Evolutionary conservation across 1,140 invertebrate genomes (phyloP), one percentile per base, ranked within the genome.

Genomic region (Prorops nasuta): DNA sequence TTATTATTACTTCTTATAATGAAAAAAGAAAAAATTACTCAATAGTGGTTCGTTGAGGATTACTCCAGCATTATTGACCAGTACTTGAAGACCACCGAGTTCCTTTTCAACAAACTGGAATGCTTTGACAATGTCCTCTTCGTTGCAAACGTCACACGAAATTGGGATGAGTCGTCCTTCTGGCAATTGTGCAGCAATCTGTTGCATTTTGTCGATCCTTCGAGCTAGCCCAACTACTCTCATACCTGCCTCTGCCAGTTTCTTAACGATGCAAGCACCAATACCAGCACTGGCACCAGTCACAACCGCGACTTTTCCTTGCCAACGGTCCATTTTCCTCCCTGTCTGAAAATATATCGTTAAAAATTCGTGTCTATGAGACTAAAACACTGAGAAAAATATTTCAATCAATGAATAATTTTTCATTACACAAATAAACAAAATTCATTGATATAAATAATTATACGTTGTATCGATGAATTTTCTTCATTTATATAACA

Each of bases 211-310:
- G 7, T 80, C 72, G 3, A 77, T 58, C 59, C 79, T 78, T 46
- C 82, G 67, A 0, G 83, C 80, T 19, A 83, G 74, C 0, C 80
- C 84, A 8, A 84, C 79, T 2, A 86, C 84, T 48, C 71, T 75
- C 64, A 86, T 72, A 8, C 84, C 83, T 69, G 37, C 2, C 81
- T 86, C 19, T 84, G 83, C 82, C 6, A 91, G 66, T 2, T 68
- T 58, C 51, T 77, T 66, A 10, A 78, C 77, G n/a, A 84, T 74
- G 1, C 76, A 81, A 0, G 80, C 80, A 0, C 89, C 88, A 16
- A 91, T 90, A 0, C 88, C 89, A 1, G 77, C 70, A 50, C 86
- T 88, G 0, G 86, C 86, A 0, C 87, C 88, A 0, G 87, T 89
- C 6, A 91, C 85, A 8, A 90, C 74, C 0, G 86, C 88, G 0